Base-by-base conservation (phyloP, 1,140 invertebrate genomes). In the Brachionus calyciflorus region DNA sequence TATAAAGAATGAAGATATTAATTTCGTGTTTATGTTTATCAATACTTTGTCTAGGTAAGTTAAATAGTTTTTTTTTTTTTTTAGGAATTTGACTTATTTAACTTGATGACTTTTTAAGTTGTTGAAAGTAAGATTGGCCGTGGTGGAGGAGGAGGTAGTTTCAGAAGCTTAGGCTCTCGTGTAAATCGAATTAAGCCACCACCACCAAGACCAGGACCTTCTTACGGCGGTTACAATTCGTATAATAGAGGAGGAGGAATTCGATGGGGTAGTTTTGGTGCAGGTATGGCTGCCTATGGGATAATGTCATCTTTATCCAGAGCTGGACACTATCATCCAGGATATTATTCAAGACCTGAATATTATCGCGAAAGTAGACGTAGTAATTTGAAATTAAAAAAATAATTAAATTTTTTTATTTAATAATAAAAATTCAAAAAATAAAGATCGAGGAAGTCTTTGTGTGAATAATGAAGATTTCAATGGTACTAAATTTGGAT, bases 401-500 rank as follows among this genome's bases (percentile, higher is more conserved):
- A 37, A 37, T 37, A 37, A 37, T 37, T 3, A 37, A 37, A 37
- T 37, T 37, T 37, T n/a, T n/a, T n/a, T 6, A 40, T 40, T 40
- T 40, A 6, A 40, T 40, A 40, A 6, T 40, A 40, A 40, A 40
- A 6, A 40, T 40, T 40, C 12, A 40, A 40, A 40, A 6, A 40
- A 40, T 12, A 37, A 37, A 46, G 14, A 3, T 46, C 12, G 5
- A 57, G 76, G 76, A 46, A 33, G 19, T 46, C 14, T 46, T 6
- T 77, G 76, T 51, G 49, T 53, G 3, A 77, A 77, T 33, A 63
- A 77, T 68, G 55, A 48, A 41, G 49, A 77, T 53, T 63, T 77
- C n/a, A 77, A 77, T 68, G 76, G 76, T 7, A 77, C 76, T 3
- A 46, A 60, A 51, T 77, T 77, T 30, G 76, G 76, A 30, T 17